These are phyloP conservation scores for Diabrotica virgifera DNA, from an alignment of 1,140 invertebrate genomes.

Conservation along the genomic window DNA sequence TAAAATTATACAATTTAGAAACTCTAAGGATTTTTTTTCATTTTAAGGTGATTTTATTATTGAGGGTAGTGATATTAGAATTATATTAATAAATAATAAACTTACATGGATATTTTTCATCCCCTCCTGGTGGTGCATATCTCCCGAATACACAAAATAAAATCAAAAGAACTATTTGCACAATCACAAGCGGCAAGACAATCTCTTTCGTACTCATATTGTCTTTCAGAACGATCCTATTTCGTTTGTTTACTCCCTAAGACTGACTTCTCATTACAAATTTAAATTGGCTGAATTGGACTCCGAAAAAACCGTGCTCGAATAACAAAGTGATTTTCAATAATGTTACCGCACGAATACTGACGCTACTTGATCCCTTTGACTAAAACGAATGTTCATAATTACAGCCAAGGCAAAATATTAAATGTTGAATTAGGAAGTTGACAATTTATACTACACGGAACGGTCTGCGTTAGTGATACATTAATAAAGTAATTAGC, in stretches of 20 bases:
- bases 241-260: background rate
- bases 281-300: background rate
- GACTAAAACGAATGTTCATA: background rate
- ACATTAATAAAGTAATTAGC: constrained; percentile 1
- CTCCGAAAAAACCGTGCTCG: background rate
- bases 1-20: no score
- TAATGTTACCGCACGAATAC: background rate
- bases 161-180: constrained; percentile 7
- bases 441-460: background rate
- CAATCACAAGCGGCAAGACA: background rate
- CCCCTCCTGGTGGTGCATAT: background rate
- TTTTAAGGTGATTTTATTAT: no score
- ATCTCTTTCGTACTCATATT: constrained; percentile 6
- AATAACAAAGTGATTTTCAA: constrained; percentile 3
- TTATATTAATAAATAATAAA: background rate
- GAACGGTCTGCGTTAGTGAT: background rate
- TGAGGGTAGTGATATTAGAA: no score
- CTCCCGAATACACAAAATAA: constrained; percentile 5
- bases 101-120: constrained; percentile 12
- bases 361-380: background rate
- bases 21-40: no score
- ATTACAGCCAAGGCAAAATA: background rate
- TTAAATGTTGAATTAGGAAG: background rate
- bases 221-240: background rate
- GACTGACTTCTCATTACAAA: background rate